Base-by-base conservation (phyloP, 2,888 invertebrate species). In the Zele albiditarsus region DNA sequence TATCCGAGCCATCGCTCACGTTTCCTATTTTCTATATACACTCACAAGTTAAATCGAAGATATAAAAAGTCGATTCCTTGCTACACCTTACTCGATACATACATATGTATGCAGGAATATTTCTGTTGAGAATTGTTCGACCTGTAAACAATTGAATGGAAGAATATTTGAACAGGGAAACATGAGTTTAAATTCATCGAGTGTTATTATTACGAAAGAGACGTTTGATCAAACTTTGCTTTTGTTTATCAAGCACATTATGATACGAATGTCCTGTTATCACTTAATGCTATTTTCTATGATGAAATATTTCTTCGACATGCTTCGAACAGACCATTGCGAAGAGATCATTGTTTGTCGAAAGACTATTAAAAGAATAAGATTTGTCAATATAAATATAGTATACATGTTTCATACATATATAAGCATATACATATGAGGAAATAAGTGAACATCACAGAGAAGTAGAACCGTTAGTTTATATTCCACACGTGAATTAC, bases 1-100 rank as follows among this genome's bases (percentile, higher is more conserved):
- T 74, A 74, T 74, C 77, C 78, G 82, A 83, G 82, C 82, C 82
- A 83, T 85, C 85, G 84, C 84, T 86, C 85, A 85, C 84, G 83
- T 85, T 85, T 83, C 81, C 81, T 80, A 82, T 82, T 58, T 70
- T 74, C 58, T 68, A 58, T 42, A 49, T 74, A 42, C 67, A 28
- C 68, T 67, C 68, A 46, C 46, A 49, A 49, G 46, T 28, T 28
- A 49, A 49, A 16, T 49, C 16, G 46, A 46, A n/a, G 46, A 46
- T 46, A 46, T 46, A 46, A 16, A 46, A n/a, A 46, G n/a, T 16
- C 46, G 46, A 46, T 46, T 46, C 46, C 46, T 46, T n/a, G n/a
- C 46, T 46, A 46, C 46, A 46, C 62, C 20, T 49, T 42, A 23
- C 23, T n/a, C 25, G 27, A 33, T 62, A 42, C 49, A 67, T 60